Conservation (phyloP, 2,888 invertebrate genomes). For the Latrodectus elegans region DNA sequence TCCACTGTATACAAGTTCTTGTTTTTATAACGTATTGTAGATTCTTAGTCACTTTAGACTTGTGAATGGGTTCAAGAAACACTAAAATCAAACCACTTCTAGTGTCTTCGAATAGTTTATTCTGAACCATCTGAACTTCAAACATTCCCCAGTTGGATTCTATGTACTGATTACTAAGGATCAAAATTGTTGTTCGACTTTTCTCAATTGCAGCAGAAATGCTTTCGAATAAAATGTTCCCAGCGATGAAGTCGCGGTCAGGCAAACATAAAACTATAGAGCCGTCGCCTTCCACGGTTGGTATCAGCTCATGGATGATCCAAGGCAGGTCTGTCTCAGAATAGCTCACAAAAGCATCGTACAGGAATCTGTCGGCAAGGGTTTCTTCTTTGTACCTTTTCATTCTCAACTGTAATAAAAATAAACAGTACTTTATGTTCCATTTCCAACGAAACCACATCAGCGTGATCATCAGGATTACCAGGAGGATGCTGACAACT, state of each 20-base stretch:
- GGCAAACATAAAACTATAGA: slow-evolving; percentile 81
- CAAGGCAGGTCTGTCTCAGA: slow-evolving; percentile 81
- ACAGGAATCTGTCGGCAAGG: slow-evolving; percentile 74
- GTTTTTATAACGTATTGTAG: slow-evolving; percentile 81
- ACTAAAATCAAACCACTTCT: slow-evolving; percentile 81
- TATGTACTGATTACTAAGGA: slow-evolving; percentile 81
- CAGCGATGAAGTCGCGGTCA: slow-evolving; percentile 84
- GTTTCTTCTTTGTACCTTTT: slow-evolving; percentile 11
- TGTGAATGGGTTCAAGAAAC: slow-evolving; percentile 81
- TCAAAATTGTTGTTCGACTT: slow-evolving; percentile 80
- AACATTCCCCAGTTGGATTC: slow-evolving; percentile 84
- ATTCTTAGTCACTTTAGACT: slow-evolving; percentile 79
- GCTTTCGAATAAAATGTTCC: slow-evolving; percentile 82
- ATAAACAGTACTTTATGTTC: slow-evolving; percentile 34
- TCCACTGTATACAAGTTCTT: slow-evolving; percentile 83
- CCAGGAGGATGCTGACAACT: not conserved
- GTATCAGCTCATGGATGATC: slow-evolving; percentile 81
- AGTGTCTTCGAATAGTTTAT: slow-evolving; percentile 74
- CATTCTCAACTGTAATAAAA: not conserved
- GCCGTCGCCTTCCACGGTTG: slow-evolving; percentile 79
- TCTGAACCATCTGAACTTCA: slow-evolving; percentile 82
- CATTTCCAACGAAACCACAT: slow-evolving; percentile 26
- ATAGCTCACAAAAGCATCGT: slow-evolving; percentile 83
- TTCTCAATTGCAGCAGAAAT: slow-evolving; percentile 83
- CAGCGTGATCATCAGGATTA: not conserved